Evolutionary conservation across 1,140 invertebrate genomes (phyloP), one percentile per base, ranked within the genome.

Genomic region (Drusus annulatus): DNA sequence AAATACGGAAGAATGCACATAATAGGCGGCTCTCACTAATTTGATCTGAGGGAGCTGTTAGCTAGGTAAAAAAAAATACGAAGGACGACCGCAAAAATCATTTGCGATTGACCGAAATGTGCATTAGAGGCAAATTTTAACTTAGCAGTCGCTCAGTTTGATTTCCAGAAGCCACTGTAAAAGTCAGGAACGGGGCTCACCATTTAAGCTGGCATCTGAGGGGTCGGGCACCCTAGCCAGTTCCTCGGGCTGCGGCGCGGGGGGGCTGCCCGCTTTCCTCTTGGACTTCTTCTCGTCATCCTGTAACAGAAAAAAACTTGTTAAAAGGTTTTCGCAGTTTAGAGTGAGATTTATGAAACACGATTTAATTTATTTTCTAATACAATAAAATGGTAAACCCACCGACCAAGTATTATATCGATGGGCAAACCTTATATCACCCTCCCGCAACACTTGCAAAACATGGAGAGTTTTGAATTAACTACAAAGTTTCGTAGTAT

Each of bases 201-300:
- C 82, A 77, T 83, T 83, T 56, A 83, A 78, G 58, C 82, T 83
- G 45, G 79, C 80, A 45, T 81, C 80, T 19, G 80, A 81, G 8
- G 82, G 82, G 75, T 83, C 82, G 0, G 82, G 82, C 28, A 83
- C 79, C 60, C 80, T 60, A 50, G 71, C 71, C 31, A 83, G 65
- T 52, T 83, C 80, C 65, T 83, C 80, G 17, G 76, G 50, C 50
- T 76, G 76, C 6, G 79, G 56, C 45, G 79, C 77, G 5, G 79
- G 77, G 45, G 75, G 74, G 50, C 76, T 77, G 10, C 82, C 75
- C 5, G 76, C 21, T 76, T 83, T 83, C 78, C 78, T 83, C 68
- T 83, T 83, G 5, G 80, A 73, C 36, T 83, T 83, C 63, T 83
- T 81, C 36, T 81, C 82, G 78, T 83, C 82, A 25, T 83, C 82